These are phyloP conservation scores for Acanthurus lineatus DNA, from an alignment of 2,797 vertebrate genomes.

Conservation along the genomic window DNA sequence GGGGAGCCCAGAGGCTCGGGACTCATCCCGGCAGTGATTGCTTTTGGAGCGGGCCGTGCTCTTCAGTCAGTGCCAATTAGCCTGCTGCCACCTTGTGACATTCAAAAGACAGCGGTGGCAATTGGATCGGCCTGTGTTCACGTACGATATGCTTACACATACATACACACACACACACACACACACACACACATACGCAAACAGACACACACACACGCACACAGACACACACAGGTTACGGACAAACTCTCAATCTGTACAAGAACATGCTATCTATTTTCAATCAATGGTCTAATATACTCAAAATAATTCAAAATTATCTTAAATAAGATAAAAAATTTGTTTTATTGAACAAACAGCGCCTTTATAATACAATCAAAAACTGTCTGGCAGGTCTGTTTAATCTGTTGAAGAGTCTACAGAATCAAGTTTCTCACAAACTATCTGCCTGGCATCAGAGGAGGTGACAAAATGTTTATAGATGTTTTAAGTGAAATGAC, in stretches of 20 bases:
- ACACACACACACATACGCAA: conserved; percentile 2
- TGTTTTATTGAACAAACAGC: not conserved
- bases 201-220: not conserved
- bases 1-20: conserved; percentile 55
- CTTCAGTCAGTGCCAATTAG: conserved; percentile 84
- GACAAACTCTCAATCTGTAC: conserved; percentile 6
- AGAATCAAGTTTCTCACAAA: too few relatives aligned
- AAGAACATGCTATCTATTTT: conserved; percentile 1
- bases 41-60: conserved; percentile 70
- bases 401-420: too few relatives aligned
- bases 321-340: not conserved
- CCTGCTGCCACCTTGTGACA: conserved; percentile 81
- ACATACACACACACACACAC: not conserved
- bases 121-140: conserved; percentile 23
- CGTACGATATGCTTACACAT: not conserved
- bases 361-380: not conserved
- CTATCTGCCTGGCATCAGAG: not conserved
- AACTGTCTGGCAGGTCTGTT: not conserved
- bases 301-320: not conserved
- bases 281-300: not conserved
- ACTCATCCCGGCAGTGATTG: conserved; percentile 79
- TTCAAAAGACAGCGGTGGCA: conserved; percentile 71
- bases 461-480: not conserved
- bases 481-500: not conserved
- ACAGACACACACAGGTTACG: conserved; percentile 4